Base-by-base conservation (phyloP, 2,113 vertebrate species). In the Pica pica region DNA sequence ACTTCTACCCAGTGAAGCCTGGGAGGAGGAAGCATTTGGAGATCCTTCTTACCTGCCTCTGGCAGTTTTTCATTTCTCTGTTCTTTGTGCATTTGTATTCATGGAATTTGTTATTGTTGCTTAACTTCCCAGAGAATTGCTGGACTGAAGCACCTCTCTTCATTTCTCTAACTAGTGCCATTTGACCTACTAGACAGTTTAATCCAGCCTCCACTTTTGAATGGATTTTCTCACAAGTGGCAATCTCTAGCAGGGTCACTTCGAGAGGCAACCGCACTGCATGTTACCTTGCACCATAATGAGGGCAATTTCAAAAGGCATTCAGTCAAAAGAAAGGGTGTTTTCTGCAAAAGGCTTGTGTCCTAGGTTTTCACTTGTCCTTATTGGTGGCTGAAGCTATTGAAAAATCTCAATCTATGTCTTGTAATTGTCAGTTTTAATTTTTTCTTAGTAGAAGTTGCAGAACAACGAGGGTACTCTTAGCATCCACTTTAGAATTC, bases 191-290 rank as follows among this genome's bases (percentile, higher is more conserved):
- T 93, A 94, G 93, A 96, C 82, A 93, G 94, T 97, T 97, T 98
- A 97, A 98, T 97, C 93, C 91, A 97, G 96, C 87, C 96, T 98
- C 93, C 83, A 96, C 97, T 98, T 97, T 95, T 96, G 94, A 98
- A 98, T 78, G 96, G 94, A 97, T 98, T 98, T 98, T 96, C 91
- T 97, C 96, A 97, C 97, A 98, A 98, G 97, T 97, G 97, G 96
- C 95, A 98, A 92, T 97, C 93, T 98, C 90, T 97, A 98, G 94
- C 96, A 89, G 93, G 95, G 97, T 97, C 97, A 96, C 93, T 96
- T 97, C 7, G 86, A 98, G 97, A 97, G 97, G 96, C 86, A 98
- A 69, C 90, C 23, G 50, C 87, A 93, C 96, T 95, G 88, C 87
- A 69, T 94, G 80, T 92, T 97, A 94, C 82, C 87, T 97, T 97